Base-by-base conservation (phyloP, 2,113 vertebrate species). In the Calyptomena viridis region DNA sequence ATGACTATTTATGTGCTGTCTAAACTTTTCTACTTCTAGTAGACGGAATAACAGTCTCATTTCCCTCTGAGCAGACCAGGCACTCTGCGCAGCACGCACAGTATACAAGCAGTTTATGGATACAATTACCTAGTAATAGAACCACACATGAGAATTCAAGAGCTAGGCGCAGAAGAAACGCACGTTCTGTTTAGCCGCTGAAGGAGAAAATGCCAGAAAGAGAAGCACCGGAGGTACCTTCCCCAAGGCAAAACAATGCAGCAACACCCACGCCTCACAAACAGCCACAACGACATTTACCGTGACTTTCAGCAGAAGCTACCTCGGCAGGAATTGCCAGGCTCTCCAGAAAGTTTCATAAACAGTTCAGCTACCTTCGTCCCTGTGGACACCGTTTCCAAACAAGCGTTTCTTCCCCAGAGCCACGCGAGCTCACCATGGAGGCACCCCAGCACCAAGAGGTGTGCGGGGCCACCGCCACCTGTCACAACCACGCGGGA, bases 351-450 rank as follows among this genome's bases (percentile, higher is more conserved):
- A 28, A 74, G 60, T 14, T 25, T 25, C 20, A 0, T 1, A 22
- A 28, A 37, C 44, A 40, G 3, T 1, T 14, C 62, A 14, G 21
- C 8, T 1, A 11, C 25, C 2, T 14, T 14, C 12, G 35, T 11
- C 31, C 35, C 18, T 6, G 7, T 0, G 20, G 21, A 3, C 31
- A 5, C 20, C 6, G 14, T 6, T 46, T 17, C n/a, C 56, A 9
- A 23, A 30, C 0, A 22, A 33, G 28, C 6, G 8, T 0, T 7
- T 8, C 28, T 23, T 15, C 16, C 4, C 8, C 25, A 21, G 9
- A 69, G 19, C 5, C 14, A 5, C 39, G 8, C 8, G 8, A 40
- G 23, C 0, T 12, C 56, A 4, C 1, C 25, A 8, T 0, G 21
- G 0, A 8, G 9, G 23, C 2, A 16, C 42, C 28, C 14, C 42